Evolutionary conservation across 2,113 vertebrate genomes (phyloP).

Genomic region (Stigmatopora nigra): DNA sequence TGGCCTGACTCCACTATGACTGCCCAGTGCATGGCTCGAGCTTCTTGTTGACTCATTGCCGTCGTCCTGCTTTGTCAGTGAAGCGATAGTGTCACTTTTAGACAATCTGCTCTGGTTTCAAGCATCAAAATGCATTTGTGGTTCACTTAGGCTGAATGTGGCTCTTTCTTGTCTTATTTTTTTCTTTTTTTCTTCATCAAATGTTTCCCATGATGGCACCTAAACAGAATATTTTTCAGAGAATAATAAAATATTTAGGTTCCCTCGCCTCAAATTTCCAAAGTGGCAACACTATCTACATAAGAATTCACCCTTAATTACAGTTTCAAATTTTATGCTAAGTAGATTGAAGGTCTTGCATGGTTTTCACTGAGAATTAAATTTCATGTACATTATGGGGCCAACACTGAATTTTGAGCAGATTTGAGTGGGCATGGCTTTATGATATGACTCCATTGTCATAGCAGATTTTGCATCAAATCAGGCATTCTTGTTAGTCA

Average conservation of each 20-base stretch:
- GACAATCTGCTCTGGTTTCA: neutral
- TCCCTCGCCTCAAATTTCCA: too few relatives aligned
- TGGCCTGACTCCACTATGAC: slow-evolving; percentile 28
- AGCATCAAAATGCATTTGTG: neutral
- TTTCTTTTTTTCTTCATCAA: neutral
- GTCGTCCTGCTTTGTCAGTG: slow-evolving; percentile 5
- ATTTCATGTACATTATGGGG: neutral
- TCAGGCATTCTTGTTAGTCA: slow-evolving; percentile 47
- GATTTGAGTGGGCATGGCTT: slow-evolving; percentile 43
- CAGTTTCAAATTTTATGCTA: neutral
- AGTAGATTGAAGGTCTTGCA: too few relatives aligned
- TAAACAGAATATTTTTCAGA: too few relatives aligned
- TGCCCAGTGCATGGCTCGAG: slow-evolving; percentile 29
- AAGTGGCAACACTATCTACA: neutral
- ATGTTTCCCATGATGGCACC: too few relatives aligned
- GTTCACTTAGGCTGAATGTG: slow-evolving; percentile 3
- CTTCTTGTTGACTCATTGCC: slow-evolving; percentile 28
- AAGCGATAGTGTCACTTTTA: slow-evolving; percentile 6
- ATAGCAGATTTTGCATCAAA: slow-evolving; percentile 42
- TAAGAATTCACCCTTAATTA: neutral
- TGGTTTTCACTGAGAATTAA: neutral
- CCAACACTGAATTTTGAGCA: slow-evolving; percentile 7
- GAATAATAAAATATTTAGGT: too few relatives aligned
- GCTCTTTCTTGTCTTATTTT: slow-evolving; percentile 11
- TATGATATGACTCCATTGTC: slow-evolving; percentile 41